Base-by-base conservation (phyloP, 2,113 vertebrate genomes). In the Eidolon helvum region DNA sequence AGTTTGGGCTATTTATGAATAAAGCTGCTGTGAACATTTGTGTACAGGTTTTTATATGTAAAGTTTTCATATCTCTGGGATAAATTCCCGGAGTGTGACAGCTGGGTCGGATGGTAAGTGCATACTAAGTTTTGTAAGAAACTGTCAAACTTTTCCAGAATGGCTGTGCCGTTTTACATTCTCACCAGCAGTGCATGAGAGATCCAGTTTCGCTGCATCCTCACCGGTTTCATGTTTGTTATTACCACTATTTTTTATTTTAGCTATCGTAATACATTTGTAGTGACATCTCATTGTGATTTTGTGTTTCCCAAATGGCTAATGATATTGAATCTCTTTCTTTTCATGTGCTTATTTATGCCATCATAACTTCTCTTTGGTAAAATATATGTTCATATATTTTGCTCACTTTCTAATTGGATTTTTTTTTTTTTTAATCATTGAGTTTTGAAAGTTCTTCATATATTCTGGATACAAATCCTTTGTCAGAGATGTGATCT, bases 371-470 rank as follows among this genome's bases (percentile, higher is more conserved):
- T 45, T 87, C n/a, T 92, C 53, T 93, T 53, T 21, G 26, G 40
- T 75, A 22, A 77, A 68, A 75, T 68, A 28, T 6, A 33, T 68
- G 18, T 83, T 83, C 61, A 69, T 19, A 30, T 82, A 18, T 85
- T 84, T 96, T 48, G 61, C 40, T 45, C 38, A 59, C 71, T 92
- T 87, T 88, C 83, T 75, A 75, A 40, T 38, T 92, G 69, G 59
- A n/a, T 59, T 74, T 4, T 33, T 74, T 75, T 7, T 28, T 71
- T 78, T 61, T 50, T 63, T n/a, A n/a, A 77, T 12, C 45, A 28
- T 55, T 90, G 80, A 95, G 26, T 93, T 82, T 71, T 69, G 57
- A 68, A 74, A 69, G 33, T 55, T 96, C 57, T 21, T 90, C 15
- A 9, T 33, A 7, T 90, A 43, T 90, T 82, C 50, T 63, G 59